Evolutionary conservation across 2,888 invertebrate genomes (phyloP).

Genomic region (Blomia tropicalis): DNA sequence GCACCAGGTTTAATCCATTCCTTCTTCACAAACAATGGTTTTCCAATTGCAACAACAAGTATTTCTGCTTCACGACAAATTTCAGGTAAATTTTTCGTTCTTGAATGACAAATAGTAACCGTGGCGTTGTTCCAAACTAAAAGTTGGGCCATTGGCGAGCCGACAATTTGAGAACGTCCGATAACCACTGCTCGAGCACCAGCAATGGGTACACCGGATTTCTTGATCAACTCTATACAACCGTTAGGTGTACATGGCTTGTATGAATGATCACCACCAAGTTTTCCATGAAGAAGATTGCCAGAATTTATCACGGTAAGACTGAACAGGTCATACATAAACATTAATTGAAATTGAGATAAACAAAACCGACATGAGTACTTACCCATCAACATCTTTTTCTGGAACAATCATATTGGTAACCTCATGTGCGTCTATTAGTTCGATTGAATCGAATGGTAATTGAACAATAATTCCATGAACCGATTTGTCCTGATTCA

Average conservation of each 20-base stretch:
- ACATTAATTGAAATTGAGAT: neutral
- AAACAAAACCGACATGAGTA: conserved; percentile 9
- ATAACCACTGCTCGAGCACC: conserved; percentile 68
- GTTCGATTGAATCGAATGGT: conserved; percentile 67
- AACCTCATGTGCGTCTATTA: conserved; percentile 51
- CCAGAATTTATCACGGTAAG: conserved; percentile 70
- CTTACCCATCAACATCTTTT: conserved; percentile 90
- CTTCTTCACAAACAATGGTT: conserved; percentile 70
- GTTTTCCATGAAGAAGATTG: conserved; percentile 69
- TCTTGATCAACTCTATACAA: conserved; percentile 74
- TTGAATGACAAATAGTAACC: conserved; percentile 90
- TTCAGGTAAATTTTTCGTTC: conserved; percentile 59
- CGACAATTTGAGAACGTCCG: conserved; percentile 84
- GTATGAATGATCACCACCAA: conserved; percentile 51
- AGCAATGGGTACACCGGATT: conserved; percentile 37
- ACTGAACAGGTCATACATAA: neutral
- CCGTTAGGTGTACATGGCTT: conserved; percentile 93
- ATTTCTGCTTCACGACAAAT: conserved; percentile 57
- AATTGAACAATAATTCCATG: conserved; percentile 89
- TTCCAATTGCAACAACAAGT: conserved; percentile 86
- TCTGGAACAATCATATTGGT: conserved; percentile 52
- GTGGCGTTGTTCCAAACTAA: conserved; percentile 93
- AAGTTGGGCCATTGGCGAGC: conserved; percentile 80
- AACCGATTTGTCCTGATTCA: conserved; percentile 66
- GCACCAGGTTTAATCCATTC: conserved; percentile 96